phyloP scores from a whole-genome alignment of 1,140 invertebrate genomes.

The Steinernema khuongi region DNA sequence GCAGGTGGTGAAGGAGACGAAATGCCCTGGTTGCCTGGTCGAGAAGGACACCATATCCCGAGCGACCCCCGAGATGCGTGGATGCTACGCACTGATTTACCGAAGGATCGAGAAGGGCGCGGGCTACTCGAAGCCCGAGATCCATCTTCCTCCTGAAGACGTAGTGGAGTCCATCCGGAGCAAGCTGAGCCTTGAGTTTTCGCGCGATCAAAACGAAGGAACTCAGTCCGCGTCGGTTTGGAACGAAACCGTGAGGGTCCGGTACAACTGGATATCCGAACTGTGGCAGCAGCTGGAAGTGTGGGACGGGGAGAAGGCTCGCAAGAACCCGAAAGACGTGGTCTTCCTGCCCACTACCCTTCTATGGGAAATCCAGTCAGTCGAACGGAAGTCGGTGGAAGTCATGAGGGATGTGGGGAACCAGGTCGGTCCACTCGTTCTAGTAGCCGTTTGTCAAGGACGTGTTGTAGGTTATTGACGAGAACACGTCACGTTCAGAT shows the following conservation, averaged over 20 bases:
- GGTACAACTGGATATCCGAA: conserved; percentile 17
- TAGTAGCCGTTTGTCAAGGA: conserved; percentile 30
- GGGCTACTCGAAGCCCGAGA: neutral
- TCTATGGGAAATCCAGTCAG: conserved; percentile 41
- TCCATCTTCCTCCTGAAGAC: neutral
- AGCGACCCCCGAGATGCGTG: conserved; percentile 43
- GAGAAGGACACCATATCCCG: conserved; percentile 26
- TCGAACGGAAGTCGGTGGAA: conserved; percentile 43
- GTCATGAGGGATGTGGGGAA: conserved; percentile 34
- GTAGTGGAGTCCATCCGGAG: neutral
- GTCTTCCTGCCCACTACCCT: conserved; percentile 46
- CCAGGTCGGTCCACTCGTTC: conserved; percentile 15
- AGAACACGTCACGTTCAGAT: conserved; percentile 10
- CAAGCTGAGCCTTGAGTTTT: neutral
- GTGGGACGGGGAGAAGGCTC: conserved; percentile 22
- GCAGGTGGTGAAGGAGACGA: conserved; percentile 33
- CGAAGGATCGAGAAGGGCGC: neutral
- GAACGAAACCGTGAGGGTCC: neutral
- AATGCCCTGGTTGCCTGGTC: conserved; percentile 31
- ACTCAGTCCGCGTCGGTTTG: neutral
- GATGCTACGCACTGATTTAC: conserved; percentile 51
- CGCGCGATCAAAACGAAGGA: neutral
- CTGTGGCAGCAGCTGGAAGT: conserved; percentile 28
- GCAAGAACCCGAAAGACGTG: conserved; percentile 24
- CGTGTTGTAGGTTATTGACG: conserved; percentile 10